phyloP scores from a whole-genome alignment of 1,140 invertebrate species.

The Brachionus koreanus region DNA sequence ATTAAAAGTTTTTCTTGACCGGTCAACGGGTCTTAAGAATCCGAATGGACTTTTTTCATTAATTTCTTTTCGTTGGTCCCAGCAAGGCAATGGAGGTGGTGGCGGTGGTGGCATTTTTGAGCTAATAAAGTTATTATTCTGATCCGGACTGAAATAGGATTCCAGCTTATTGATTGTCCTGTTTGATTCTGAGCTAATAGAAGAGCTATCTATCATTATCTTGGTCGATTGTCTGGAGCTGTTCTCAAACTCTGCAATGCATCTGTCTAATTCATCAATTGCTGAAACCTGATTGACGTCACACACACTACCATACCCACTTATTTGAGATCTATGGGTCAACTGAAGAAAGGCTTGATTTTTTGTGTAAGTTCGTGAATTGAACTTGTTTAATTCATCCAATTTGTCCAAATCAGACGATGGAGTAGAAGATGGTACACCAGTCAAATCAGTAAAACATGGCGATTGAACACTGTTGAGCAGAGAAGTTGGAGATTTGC shows the following conservation, averaged over 20 bases:
- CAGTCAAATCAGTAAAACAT: not conserved
- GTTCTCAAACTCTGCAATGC: constrained; percentile 9
- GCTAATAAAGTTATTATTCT: not conserved
- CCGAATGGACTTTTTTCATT: not conserved
- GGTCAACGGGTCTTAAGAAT: not conserved
- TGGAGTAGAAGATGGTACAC: not conserved
- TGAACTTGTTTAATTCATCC: not conserved
- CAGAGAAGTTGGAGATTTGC: not conserved
- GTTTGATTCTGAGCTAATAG: not conserved
- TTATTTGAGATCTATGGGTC: not conserved
- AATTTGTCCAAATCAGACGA: not conserved
- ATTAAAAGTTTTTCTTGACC: not conserved
- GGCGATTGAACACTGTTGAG: not conserved
- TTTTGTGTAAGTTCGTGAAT: constrained; percentile 2
- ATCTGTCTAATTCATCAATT: constrained; percentile 24
- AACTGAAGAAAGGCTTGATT: not conserved
- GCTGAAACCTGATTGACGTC: not conserved
- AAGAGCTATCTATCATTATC: not conserved
- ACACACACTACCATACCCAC: not conserved
- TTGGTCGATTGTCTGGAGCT: not conserved
- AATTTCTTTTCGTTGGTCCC: not conserved
- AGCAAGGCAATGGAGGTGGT: not conserved
- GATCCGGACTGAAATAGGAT: not conserved
- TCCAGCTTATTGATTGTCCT: not conserved
- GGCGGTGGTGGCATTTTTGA: not conserved